Base-by-base conservation (phyloP, 2,888 invertebrate genomes). In the Hetaerina titia region DNA sequence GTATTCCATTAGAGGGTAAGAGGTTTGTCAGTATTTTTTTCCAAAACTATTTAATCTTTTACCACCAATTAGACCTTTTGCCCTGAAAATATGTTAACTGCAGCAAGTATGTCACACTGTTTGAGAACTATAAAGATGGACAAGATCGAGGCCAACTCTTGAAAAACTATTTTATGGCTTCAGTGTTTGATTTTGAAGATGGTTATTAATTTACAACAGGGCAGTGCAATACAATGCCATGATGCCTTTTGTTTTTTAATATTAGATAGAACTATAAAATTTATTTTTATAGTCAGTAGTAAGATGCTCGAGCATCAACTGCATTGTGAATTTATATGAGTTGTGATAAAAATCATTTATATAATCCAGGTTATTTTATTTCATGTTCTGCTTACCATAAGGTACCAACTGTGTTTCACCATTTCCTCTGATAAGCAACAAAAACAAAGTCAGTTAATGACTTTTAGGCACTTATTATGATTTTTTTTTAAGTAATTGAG, bases 251-350 rank as follows among this genome's bases (percentile, higher is more conserved):
- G 69, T 92, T n/a, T 92, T 92, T 69, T 17, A 64, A 92, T 69
- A 15, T 56, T 64, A 92, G 92, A 15, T 57, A 57, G 19, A 74
- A 57, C 57, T 69, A 69, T 92, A 64, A 92, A 92, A 64, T 92
- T 74, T 92, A 92, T 92, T 92, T 92, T 92, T 92, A 92, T 92
- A 92, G 56, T 57, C 56, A 57, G 92, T 92, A 69, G 92, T 92
- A 56, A 69, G 56, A 92, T 92, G 74, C 64, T 19, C 11, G 17
- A 15, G 74, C 92, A 92, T 56, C 92, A 69, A 17, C 56, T 92
- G 57, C 69, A 45, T n/a, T 92, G 92, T 92, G 64, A 92, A 19
- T 64, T 63, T 92, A 92, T 31, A 63, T 63, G 45, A 63, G 90
- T 90, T 90, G 63, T 63, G 90, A 90, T 90, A 90, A 90, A 90